Percentiles rank a stretch among this genome's conserved stretches.
These are phyloP conservation scores for Ephialtes manifestator DNA, from an alignment of 2,888 invertebrate genomes.

Conservation along the genomic window DNA sequence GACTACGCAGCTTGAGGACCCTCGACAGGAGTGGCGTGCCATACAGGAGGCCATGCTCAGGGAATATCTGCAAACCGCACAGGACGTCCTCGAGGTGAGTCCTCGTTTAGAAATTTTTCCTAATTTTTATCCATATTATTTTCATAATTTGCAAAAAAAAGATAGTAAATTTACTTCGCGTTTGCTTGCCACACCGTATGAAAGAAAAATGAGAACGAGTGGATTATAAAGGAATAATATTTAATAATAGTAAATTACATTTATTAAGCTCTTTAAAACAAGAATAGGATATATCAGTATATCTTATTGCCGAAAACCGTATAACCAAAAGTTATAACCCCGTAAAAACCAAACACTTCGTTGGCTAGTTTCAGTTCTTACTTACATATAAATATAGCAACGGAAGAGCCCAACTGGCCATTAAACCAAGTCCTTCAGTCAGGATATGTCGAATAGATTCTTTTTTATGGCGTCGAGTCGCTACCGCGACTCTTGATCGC, in stretches of 20 bases:
- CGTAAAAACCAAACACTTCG: too few relatives aligned
- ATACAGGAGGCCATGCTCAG: slow-evolving; percentile 99
- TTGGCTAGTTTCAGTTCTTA: too few relatives aligned
- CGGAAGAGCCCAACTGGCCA: too few relatives aligned
- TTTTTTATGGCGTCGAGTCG: too few relatives aligned
- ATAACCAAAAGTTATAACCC: too few relatives aligned
- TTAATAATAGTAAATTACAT: not conserved
- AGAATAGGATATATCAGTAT: too few relatives aligned
- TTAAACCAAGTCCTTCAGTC: too few relatives aligned
- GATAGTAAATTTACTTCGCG: not conserved
- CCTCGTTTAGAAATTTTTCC: not conserved
- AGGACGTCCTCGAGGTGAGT: slow-evolving; percentile 96
- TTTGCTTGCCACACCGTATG: slow-evolving; percentile 21
- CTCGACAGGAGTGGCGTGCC: slow-evolving; percentile 97
- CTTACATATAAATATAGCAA: too few relatives aligned
- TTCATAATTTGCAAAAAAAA: not conserved
- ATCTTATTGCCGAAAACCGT: too few relatives aligned
- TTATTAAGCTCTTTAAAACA: not conserved
- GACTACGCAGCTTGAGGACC: slow-evolving; percentile 98
- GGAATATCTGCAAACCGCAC: slow-evolving; percentile 98
- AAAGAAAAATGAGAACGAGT: slow-evolving; percentile 37
- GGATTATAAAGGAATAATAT: not conserved
- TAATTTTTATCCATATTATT: not conserved
- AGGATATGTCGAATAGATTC: too few relatives aligned
- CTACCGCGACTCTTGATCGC: too few relatives aligned